Conservation (phyloP, 1,140 invertebrate genomes). For the Cotesia vestalis region DNA sequence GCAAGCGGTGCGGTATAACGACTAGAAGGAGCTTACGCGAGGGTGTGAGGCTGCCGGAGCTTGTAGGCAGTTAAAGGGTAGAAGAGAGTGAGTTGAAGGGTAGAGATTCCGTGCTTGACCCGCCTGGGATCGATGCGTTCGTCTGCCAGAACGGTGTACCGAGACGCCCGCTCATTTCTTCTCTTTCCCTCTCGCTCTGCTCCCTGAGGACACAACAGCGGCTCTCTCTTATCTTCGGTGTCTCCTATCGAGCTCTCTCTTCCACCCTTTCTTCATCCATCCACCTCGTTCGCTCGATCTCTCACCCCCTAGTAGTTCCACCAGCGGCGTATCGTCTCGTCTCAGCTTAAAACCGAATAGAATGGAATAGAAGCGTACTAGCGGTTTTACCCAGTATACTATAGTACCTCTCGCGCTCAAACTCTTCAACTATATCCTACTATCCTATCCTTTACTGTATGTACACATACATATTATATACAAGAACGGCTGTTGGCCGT, state of each 20-base stretch:
- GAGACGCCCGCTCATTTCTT: conserved; percentile 62
- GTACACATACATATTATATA: too few relatives aligned
- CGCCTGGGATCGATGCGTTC: conserved; percentile 67
- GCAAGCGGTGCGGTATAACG: conserved; percentile 34
- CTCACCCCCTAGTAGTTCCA: conserved; percentile 1
- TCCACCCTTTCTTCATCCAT: conserved; percentile 29
- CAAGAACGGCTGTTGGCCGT: conserved; percentile 47
- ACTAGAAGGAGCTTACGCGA: conserved; percentile 34
- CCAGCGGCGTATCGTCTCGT: too few relatives aligned
- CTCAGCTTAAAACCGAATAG: too few relatives aligned
- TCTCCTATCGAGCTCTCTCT: conserved; percentile 21
- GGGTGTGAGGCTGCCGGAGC: conserved; percentile 35
- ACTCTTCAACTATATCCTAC: conserved; percentile 48
- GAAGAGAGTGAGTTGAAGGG: conserved; percentile 28
- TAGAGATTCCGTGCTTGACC: conserved; percentile 64
- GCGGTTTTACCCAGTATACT: conserved; percentile 25
- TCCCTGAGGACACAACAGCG: neutral
- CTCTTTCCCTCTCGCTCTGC: conserved; percentile 19
- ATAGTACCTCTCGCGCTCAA: conserved; percentile 21
- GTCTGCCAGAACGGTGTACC: conserved; percentile 62
- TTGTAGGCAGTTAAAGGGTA: conserved; percentile 20
- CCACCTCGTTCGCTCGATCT: conserved; percentile 19
- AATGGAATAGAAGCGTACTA: conserved; percentile 1
- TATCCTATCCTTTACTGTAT: conserved; percentile 38
- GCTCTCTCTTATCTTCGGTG: neutral